These are phyloP conservation scores for Unio delphinus DNA, from an alignment of 2,888 invertebrate genomes.

Conservation along the genomic window DNA sequence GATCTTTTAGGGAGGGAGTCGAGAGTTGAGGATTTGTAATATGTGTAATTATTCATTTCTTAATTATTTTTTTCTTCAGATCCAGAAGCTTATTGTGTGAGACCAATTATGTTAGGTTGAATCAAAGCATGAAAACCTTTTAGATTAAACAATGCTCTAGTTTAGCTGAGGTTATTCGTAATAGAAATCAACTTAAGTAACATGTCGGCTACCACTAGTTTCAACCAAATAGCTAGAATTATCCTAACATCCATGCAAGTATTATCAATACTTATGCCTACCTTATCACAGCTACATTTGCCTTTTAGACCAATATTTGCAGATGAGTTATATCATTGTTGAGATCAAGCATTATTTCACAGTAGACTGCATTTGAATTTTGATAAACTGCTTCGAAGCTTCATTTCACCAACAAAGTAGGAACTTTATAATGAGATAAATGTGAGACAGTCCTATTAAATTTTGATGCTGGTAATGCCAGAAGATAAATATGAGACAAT, in stretches of 20 bases:
- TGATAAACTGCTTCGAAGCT: no score
- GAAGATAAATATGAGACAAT: constrained; percentile 74
- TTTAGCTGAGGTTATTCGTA: not conserved
- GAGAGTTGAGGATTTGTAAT: no score
- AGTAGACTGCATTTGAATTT: not conserved
- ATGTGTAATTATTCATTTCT: no score
- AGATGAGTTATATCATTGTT: not conserved
- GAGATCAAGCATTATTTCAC: not conserved
- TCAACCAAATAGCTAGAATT: not conserved
- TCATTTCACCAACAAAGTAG: no score
- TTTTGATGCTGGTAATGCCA: constrained; percentile 78
- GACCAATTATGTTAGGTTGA: no score
- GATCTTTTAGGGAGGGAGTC: no score
- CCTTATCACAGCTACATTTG: not conserved
- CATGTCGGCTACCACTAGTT: not conserved
- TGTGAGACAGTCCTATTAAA: not conserved
- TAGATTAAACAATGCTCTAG: not conserved
- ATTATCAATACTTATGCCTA: no score
- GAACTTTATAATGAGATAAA: no score
- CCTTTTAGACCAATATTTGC: not conserved
- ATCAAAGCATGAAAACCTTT: not conserved
- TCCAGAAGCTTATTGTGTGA: no score
- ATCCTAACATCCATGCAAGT: not conserved
- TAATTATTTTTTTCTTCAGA: no score
- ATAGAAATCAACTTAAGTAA: not conserved